These are phyloP conservation scores for Bradypodion ventrale DNA, from an alignment of 2,797 vertebrate genomes.

Conservation along the genomic window DNA sequence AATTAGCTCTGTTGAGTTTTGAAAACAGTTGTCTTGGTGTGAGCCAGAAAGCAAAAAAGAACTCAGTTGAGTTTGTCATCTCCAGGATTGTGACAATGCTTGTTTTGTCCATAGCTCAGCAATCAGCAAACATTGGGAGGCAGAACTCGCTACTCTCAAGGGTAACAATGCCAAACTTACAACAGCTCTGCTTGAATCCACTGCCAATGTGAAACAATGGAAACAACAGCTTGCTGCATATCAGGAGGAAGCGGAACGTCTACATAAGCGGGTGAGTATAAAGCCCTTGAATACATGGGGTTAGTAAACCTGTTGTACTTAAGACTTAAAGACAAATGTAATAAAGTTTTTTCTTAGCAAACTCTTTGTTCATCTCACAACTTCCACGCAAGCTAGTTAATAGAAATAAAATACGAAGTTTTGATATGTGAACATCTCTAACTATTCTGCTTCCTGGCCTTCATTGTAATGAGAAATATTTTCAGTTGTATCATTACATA, in stretches of 20 bases:
- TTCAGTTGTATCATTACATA: neutral
- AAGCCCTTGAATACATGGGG: neutral
- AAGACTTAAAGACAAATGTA: slow-evolving; percentile 11
- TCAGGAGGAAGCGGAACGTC: slow-evolving; percentile 97
- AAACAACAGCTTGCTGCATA: slow-evolving; percentile 97
- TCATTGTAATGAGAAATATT: neutral
- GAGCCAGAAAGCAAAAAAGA: neutral
- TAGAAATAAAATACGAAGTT: slow-evolving; percentile 15
- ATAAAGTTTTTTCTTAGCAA: neutral
- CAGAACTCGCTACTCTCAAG: slow-evolving; percentile 95
- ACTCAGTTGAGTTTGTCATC: neutral
- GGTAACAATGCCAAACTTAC: slow-evolving; percentile 98
- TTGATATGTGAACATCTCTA: neutral
- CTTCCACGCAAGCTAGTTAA: slow-evolving; percentile 13
- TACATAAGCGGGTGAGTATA: slow-evolving; percentile 91
- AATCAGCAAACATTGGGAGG: slow-evolving; percentile 98
- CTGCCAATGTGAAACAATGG: slow-evolving; percentile 99
- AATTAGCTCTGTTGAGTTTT: neutral
- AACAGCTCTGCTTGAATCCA: slow-evolving; percentile 95
- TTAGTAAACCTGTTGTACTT: slow-evolving; percentile 6
- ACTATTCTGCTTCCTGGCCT: neutral
- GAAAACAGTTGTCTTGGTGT: neutral
- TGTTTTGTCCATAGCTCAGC: slow-evolving; percentile 83
- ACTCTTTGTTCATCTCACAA: neutral
- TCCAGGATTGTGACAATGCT: slow-evolving; percentile 33